These are phyloP conservation scores for Apodemus speciosus DNA, from an alignment of 2,113 vertebrate species.

Conservation along the genomic window DNA sequence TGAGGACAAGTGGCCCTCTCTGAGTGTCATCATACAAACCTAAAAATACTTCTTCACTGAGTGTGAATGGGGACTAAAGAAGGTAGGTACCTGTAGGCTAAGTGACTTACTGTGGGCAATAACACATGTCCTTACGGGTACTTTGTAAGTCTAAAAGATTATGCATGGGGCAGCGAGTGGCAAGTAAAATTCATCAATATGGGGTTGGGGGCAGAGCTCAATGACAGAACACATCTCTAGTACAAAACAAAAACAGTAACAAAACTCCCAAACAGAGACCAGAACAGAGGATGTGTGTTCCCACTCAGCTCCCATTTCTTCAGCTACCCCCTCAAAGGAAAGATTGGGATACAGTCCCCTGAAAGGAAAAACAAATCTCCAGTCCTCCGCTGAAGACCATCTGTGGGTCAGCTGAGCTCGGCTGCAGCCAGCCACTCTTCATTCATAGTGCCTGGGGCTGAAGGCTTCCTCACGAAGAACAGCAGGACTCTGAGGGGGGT, in stretches of 20 bases:
- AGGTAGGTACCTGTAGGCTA: not conserved
- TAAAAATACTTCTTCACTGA: conserved; percentile 2
- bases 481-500: not conserved
- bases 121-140: not conserved
- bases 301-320: not conserved
- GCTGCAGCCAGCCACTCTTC: no score
- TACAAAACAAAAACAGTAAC: not conserved
- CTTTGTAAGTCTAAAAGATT: conserved; percentile 7
- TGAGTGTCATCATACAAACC: conserved; percentile 13
- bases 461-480: conserved; percentile 23
- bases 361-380: conserved; percentile 2
- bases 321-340: conserved; percentile 3
- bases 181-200: not conserved
- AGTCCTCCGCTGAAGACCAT: not conserved
- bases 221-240: not conserved
- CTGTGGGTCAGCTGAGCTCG: not conserved
- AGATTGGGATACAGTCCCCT: not conserved
- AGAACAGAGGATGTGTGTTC: conserved; percentile 6
- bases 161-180: not conserved
- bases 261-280: not conserved
- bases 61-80: not conserved
- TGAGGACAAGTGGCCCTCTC: not conserved
- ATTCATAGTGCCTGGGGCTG: not conserved
- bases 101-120: not conserved
- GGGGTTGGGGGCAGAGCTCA: not conserved